Evolutionary conservation across 2,797 vertebrate species (phyloP), one percentile per base, ranked within the genome.

Genomic region (Melanotaenia nigrans): DNA sequence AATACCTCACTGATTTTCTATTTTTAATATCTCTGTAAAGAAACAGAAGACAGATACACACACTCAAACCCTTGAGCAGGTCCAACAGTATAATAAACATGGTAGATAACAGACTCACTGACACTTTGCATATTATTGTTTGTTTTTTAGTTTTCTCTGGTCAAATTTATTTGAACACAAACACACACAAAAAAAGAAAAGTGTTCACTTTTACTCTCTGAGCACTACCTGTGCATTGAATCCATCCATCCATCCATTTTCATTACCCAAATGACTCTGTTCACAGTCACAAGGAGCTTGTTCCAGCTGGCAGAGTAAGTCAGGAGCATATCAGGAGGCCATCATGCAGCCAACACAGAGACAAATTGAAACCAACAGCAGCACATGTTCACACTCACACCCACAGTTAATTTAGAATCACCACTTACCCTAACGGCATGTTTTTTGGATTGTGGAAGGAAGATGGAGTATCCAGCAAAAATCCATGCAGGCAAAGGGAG

Each of bases 51-150:
- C 13, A 42, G 57, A 59, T 5, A 38, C 12, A 25, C 22, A 24
- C 11, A 38, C 35, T 16, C 10, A 35, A 18, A 6, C 42, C 42
- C 32, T 36, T 22, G 22, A 36, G 11, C 13, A 38, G 36, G 8
- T 7, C 16, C 5, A 45, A 28, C 9, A 62, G n/a, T 18, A 24
- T 13, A 9, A 61, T 42, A 28, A 42, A 38, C n/a, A 20, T 2
- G 9, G 16, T 20, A 25, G 61, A 45, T 60, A 16, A 53, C 53
- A 64, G n/a, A 35, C 22, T 64, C 14, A 33, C 20, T 5, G 32
- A n/a, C 18, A 20, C 24, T 61, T 59, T 68, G 42, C 16, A 68
- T 51, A 51, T 49, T 68, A 38, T 59, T 45, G 12, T 22, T 36
- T 30, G 47, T 42, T 45, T 24, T 49, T 33, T 49, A 20, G 47